These are phyloP conservation scores for Pseudomyrmex gracilis DNA, from an alignment of 1,140 invertebrate species.

Conservation along the genomic window DNA sequence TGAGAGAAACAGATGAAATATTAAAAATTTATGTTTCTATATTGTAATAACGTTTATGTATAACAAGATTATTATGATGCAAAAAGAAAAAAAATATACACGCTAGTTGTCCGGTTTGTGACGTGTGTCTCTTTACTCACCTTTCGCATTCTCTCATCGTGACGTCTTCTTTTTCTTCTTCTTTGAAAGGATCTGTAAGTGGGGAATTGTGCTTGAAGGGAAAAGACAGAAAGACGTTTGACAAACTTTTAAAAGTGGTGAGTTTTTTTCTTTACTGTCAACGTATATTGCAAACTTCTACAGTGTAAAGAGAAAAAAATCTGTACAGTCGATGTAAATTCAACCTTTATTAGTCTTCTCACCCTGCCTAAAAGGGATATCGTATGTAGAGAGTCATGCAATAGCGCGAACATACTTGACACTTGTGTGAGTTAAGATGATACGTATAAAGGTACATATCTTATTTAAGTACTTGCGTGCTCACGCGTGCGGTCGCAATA, in stretches of 20 bases:
- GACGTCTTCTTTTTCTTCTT: background rate
- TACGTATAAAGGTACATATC: background rate
- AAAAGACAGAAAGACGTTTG: background rate
- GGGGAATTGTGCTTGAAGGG: background rate
- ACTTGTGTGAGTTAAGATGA: slow-evolving; percentile 54
- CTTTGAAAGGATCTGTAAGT: background rate
- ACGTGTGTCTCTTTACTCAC: slow-evolving; percentile 30
- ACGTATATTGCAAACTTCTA: slow-evolving; percentile 79
- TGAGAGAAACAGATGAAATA: slow-evolving; percentile 74
- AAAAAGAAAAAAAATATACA: slow-evolving; percentile 73
- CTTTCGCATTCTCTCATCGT: background rate
- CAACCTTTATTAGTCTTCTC: slow-evolving; percentile 63
- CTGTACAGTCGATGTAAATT: slow-evolving; percentile 66
- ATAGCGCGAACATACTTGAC: slow-evolving; percentile 71
- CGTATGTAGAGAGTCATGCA: slow-evolving; percentile 78
- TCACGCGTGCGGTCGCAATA: background rate
- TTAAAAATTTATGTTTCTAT: slow-evolving; percentile 81
- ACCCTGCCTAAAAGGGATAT: slow-evolving; percentile 79
- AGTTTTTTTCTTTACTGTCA: slow-evolving; percentile 66
- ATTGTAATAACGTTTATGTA: slow-evolving; percentile 83
- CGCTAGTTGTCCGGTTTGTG: slow-evolving; percentile 75
- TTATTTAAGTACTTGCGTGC: slow-evolving; percentile 31
- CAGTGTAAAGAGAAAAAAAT: slow-evolving; percentile 74
- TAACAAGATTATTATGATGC: slow-evolving; percentile 77
- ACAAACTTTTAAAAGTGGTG: background rate